Evolutionary conservation across 2,888 invertebrate genomes (phyloP), one percentile per base, ranked within the genome.

Genomic region (Agelastica alni): DNA sequence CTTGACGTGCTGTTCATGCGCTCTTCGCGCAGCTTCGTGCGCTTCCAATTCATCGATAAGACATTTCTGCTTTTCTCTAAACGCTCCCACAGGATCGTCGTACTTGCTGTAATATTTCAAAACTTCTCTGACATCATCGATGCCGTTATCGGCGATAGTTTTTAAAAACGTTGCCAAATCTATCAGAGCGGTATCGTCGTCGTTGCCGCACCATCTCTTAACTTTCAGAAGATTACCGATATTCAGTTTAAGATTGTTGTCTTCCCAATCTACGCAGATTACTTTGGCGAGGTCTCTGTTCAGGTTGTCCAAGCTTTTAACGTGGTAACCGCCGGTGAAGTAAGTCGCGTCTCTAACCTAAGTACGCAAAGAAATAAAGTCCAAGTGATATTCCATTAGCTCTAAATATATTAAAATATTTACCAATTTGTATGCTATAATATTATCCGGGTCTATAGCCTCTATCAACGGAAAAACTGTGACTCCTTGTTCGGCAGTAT

Each of bases 311-410:
- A 93, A 78, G 74, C 92, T 91, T 75, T 98, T 98, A 0, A 96
- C 88, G 75, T 97, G 96, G 64, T 91, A 89, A 0, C 96, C 96
- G 67, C 95, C 88, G 16, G 89, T 84, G 74, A 96, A 98, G 71
- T 93, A 88, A 0, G 98, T 98, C 2, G 96, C 92, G 78, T 98
- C 98, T 62, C 96, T 53, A 66, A 94, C 96, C 64, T 98, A n/a
- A n/a, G n/a, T n/a, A n/a, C n/a, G n/a, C n/a, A n/a, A n/a, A n/a
- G n/a, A n/a, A n/a, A n/a, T n/a, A n/a, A n/a, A n/a, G n/a, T n/a
- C n/a, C n/a, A n/a, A n/a, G n/a, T n/a, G n/a, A n/a, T n/a, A n/a
- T n/a, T n/a, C n/a, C n/a, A n/a, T n/a, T n/a, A n/a, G n/a, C n/a
- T n/a, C n/a, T n/a, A n/a, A n/a, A n/a, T n/a, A n/a, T n/a, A n/a